phyloP scores from a whole-genome alignment of 2,888 invertebrate genomes.

The Lutraria lutraria region DNA sequence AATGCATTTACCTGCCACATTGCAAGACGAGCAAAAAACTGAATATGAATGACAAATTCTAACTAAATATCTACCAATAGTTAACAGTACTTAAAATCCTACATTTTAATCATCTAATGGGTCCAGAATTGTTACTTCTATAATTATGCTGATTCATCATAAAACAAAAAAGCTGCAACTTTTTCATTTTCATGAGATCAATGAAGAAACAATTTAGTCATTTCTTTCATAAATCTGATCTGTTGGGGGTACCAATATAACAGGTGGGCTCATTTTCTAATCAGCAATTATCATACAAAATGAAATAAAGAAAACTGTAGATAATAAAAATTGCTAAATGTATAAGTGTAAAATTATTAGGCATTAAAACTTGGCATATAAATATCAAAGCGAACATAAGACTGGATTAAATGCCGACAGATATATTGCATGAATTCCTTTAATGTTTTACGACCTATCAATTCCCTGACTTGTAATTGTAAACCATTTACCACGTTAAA shows the following conservation, averaged over 20 bases:
- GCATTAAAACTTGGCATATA: neutral
- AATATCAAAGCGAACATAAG: neutral
- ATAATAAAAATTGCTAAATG: too few species aligned
- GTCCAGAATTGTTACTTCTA: too few species aligned
- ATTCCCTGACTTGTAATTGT: neutral
- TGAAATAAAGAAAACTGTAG: too few species aligned
- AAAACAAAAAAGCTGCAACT: too few species aligned
- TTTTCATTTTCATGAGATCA: too few species aligned
- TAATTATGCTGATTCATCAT: too few species aligned
- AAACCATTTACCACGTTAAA: neutral
- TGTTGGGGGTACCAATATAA: too few species aligned
- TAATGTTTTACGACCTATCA: neutral
- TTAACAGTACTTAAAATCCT: neutral
- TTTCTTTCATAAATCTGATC: too few species aligned
- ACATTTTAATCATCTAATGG: neutral
- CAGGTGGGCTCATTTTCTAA: too few species aligned
- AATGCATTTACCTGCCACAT: conserved; percentile 68
- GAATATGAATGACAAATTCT: conserved; percentile 33
- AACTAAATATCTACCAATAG: neutral
- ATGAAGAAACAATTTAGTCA: too few species aligned
- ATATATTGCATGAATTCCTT: conserved; percentile 16
- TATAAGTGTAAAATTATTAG: neutral
- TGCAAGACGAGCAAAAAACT: conserved; percentile 70
- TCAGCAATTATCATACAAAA: too few species aligned
- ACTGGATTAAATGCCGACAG: neutral